phyloP scores from a whole-genome alignment of 2,113 vertebrate genomes.

The Serilophus lunatus region DNA sequence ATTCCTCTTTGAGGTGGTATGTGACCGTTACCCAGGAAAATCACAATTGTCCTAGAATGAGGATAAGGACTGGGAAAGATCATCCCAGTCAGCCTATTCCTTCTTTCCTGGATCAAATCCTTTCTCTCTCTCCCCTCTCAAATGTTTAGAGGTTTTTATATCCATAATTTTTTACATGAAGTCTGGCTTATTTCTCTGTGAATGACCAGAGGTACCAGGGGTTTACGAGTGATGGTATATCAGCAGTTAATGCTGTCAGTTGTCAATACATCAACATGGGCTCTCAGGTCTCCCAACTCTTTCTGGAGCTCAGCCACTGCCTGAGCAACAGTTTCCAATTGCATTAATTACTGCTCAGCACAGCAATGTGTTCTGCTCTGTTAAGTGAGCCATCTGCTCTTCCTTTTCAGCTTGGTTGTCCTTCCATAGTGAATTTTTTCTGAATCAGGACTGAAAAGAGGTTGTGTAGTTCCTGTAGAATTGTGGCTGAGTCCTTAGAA shows the following conservation, averaged over 20 bases:
- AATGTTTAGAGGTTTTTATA: neutral
- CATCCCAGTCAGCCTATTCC: neutral
- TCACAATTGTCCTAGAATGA: neutral
- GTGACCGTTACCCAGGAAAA: no score
- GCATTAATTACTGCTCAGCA: conserved; percentile 14
- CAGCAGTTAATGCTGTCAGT: neutral
- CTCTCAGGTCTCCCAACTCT: neutral
- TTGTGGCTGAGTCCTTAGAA: neutral
- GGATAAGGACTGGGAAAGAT: neutral
- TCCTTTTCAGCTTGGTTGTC: neutral
- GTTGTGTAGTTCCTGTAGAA: neutral
- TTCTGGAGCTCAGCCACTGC: neutral
- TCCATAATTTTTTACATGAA: neutral
- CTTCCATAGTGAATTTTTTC: neutral
- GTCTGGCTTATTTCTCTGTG: neutral
- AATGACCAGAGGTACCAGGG: neutral
- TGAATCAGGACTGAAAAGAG: neutral
- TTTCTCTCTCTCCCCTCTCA: fast-evolving
- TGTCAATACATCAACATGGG: neutral
- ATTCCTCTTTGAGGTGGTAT: neutral
- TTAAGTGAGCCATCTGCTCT: conserved; percentile 13
- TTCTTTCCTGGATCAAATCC: neutral
- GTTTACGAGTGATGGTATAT: neutral
- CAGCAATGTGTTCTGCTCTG: neutral
- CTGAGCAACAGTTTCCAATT: neutral